A percentile compares a stretch with the other conserved stretches of the same genome.
Evolutionary conservation across 2,888 invertebrate species (phyloP).

Genomic region (Thalpophila matura): DNA sequence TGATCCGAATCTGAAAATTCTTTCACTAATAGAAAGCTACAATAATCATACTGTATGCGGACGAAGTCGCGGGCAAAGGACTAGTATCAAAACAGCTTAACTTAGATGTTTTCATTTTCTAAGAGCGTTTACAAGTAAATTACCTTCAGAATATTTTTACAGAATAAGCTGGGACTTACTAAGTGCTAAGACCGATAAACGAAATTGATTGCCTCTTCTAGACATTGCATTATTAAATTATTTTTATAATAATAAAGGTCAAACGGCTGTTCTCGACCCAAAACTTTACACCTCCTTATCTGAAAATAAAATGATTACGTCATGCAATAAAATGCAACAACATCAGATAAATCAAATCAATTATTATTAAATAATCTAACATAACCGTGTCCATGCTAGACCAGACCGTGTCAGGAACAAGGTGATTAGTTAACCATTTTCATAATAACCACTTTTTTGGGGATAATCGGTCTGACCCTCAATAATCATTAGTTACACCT

Average conservation of each 20-base stretch:
- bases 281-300: not conserved
- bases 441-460: conserved; percentile 20
- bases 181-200: too few relatives aligned
- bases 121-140: too few relatives aligned
- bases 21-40: too few relatives aligned
- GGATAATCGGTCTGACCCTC: conserved; percentile 40
- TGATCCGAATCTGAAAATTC: too few relatives aligned
- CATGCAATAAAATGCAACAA: not conserved
- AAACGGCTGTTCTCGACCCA: not conserved
- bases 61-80: too few relatives aligned
- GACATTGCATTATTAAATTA: not conserved
- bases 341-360: conserved; percentile 20
- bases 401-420: conserved; percentile 26
- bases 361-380: conserved; percentile 5
- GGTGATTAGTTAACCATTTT: conserved; percentile 15
- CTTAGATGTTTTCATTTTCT: too few relatives aligned
- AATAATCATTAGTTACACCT: conserved; percentile 45
- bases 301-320: conserved; percentile 15
- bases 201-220: not conserved
- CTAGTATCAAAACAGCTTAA: too few relatives aligned
- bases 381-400: conserved; percentile 1
- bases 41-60: too few relatives aligned
- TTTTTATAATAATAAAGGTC: not conserved
- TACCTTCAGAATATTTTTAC: too few relatives aligned
- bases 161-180: too few relatives aligned